Conservation (phyloP, 2,888 invertebrate genomes). For the Troilus luridus region DNA sequence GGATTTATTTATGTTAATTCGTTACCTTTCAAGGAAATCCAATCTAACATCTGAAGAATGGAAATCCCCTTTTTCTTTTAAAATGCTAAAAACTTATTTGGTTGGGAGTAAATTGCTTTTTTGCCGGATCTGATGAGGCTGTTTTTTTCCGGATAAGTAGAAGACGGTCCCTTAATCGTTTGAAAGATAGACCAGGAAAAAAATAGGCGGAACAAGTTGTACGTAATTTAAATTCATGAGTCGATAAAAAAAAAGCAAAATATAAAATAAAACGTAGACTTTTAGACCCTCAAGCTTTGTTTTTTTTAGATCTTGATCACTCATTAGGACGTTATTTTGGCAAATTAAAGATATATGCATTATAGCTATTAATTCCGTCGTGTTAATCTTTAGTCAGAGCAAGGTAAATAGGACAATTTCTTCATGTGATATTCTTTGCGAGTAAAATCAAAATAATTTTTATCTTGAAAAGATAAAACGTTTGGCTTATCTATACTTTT, state of each 20-base stretch:
- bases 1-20: background rate
- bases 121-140: background rate
- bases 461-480: no score
- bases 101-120: constrained; percentile 1
- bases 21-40: background rate
- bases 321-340: no score
- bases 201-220: background rate
- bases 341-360: no score
- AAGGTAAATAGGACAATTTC: no score
- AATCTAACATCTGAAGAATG: background rate
- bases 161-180: background rate
- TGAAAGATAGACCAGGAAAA: background rate
- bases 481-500: no score
- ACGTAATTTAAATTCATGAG: constrained; percentile 25
- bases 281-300: background rate
- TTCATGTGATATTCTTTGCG: no score
- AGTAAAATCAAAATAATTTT: no score
- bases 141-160: background rate
- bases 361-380: no score
- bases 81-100: constrained; percentile 33
- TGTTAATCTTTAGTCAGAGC: no score
- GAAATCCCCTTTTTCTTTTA: background rate
- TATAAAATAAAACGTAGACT: background rate
- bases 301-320: background rate
- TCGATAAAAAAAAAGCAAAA: background rate